Conservation (phyloP, 2,113 vertebrate genomes). For the Hippocampus comes region DNA sequence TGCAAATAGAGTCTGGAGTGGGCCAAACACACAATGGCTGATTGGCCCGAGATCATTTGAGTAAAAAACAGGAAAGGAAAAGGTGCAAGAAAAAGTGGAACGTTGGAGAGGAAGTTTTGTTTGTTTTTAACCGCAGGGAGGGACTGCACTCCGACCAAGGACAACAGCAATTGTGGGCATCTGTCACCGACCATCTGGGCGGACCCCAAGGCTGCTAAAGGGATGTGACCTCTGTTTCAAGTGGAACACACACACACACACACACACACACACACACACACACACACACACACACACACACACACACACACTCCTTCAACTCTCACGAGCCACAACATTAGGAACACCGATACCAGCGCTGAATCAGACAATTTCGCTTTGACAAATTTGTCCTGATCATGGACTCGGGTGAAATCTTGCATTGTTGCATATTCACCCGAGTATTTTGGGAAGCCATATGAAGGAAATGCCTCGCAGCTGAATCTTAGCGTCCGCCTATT, state of each 20-base stretch:
- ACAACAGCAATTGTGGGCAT: constrained; percentile 64
- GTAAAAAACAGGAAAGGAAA: not conserved
- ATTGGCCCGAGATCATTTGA: not conserved
- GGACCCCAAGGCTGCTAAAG: constrained; percentile 37
- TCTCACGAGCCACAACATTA: not conserved
- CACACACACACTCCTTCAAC: not conserved
- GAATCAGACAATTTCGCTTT: too few relatives aligned
- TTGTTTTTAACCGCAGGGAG: constrained; percentile 39
- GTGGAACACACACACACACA: constrained; percentile 15
- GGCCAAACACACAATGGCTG: not conserved
- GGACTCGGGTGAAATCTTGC: too few relatives aligned
- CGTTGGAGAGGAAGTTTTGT: constrained; percentile 2
- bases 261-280: not conserved
- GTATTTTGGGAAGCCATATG: too few relatives aligned
- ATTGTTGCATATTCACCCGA: too few relatives aligned
- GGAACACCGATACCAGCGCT: not conserved
- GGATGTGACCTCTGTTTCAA: constrained; percentile 47
- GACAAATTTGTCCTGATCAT: too few relatives aligned
- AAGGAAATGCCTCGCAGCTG: constrained; percentile 5
- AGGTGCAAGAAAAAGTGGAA: constrained; percentile 27
- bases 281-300: not conserved
- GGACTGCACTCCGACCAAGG: constrained; percentile 50
- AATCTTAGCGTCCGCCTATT: not conserved
- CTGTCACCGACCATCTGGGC: constrained; percentile 69
- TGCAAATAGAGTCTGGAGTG: not conserved